Percentiles rank a stretch among this genome's conserved stretches.
phyloP scores from a whole-genome alignment of 2,888 invertebrate genomes.

The Aporophyla lueneburgensis region DNA sequence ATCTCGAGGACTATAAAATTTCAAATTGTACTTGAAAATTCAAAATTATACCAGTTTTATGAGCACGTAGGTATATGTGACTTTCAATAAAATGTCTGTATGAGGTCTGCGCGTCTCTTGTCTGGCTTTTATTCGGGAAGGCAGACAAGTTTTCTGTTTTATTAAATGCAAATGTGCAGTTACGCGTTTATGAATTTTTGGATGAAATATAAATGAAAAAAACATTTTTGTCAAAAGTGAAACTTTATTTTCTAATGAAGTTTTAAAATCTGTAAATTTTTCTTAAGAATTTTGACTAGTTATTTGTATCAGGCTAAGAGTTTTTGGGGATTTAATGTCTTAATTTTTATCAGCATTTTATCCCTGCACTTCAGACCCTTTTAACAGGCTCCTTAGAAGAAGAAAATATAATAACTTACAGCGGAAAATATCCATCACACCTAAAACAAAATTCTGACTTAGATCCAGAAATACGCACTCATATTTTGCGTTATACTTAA shows the following conservation, averaged over 20 bases:
- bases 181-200: constrained; percentile 34
- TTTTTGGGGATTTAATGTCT: not conserved
- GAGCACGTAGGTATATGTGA: constrained; percentile 41
- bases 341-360: not conserved
- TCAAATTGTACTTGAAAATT: constrained; percentile 64
- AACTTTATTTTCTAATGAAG: not conserved
- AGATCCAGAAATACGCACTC: not conserved
- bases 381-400: not conserved
- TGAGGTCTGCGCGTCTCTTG: constrained; percentile 41
- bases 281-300: not conserved
- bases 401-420: not conserved
- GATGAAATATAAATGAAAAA: not conserved
- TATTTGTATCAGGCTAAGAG: not conserved
- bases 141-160: constrained; percentile 30
- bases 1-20: constrained; percentile 62
- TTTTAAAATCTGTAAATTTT: not conserved
- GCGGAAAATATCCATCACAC: not conserved
- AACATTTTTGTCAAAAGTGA: not conserved
- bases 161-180: constrained; percentile 54
- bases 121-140: constrained; percentile 34
- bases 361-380: not conserved
- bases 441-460: not conserved
- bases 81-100: constrained; percentile 67
- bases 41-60: constrained; percentile 64
- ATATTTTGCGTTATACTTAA: not conserved